Evolutionary conservation across 2,797 vertebrate species (phyloP), one percentile per base, ranked within the genome.

Genomic region (Typhlichthys eigenmanni): DNA sequence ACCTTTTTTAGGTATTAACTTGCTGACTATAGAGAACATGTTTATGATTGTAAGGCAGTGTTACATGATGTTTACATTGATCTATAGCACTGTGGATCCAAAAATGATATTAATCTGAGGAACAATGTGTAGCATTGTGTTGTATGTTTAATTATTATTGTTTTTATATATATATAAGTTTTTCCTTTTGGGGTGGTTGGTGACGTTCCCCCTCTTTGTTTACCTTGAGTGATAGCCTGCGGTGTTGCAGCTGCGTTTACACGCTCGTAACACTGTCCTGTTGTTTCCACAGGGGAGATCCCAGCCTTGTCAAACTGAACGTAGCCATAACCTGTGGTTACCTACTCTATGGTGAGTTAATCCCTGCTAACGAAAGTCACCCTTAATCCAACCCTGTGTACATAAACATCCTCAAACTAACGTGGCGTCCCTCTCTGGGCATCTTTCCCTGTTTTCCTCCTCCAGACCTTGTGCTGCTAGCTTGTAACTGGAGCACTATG

Each of bases 281-380:
- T n/a, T 54, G 0, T 45, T 60, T 79, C 71, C 69, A 47, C 79
- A 94, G 92, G 92, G 93, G 92, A 5, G 93, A 93, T 54, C 94
- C 92, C 60, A 61, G 76, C 16, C 75, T 93, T 8, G 91, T 94
- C 58, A 95, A 93, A 74, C 76, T 94, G 29, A 93, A 93, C 64
- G 92, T 94, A 67, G 93, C 92, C 81, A 93, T 94, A 78, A 93
- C 92, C 47, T 93, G 91, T 87, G 93, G 93, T 67, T 95, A 95
- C 87, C 88, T 94, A 61, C 79, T 93, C 13, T 92, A 92, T n/a
- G 92, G 93, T 94, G 87, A 91, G 91, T 8, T 16, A 38, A 38
- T 38, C 34, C 34, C 34, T 38, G 5, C 8, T 38, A 38, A 6
- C 7, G 1, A 38, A 38, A 38, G 7, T 38, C 34, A 38, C 34